phyloP scores from a whole-genome alignment of 2,797 vertebrate genomes.

The Urosaurus nigricauda region DNA sequence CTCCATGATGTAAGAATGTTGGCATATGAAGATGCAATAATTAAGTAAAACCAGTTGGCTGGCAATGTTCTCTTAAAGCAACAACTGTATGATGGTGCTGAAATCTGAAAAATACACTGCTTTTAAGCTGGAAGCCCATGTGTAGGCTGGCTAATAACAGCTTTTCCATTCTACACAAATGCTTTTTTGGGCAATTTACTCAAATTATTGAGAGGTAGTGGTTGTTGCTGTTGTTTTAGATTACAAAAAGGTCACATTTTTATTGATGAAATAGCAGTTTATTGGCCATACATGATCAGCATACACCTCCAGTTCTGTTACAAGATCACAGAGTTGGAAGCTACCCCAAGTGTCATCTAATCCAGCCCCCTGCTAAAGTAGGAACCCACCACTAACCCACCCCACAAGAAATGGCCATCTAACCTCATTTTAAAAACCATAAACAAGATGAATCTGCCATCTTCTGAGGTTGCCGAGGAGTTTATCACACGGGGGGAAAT shows the following conservation, averaged over 20 bases:
- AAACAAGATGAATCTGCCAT: too few species aligned
- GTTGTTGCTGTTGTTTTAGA: neutral
- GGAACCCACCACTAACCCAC: too few species aligned
- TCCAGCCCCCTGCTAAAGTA: too few species aligned
- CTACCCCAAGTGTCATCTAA: too few species aligned
- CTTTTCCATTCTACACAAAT: neutral
- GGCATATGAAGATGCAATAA: neutral
- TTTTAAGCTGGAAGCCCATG: neutral
- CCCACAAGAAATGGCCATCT: too few species aligned
- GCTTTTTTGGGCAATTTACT: neutral
- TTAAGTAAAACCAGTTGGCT: neutral
- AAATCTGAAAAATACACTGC: neutral
- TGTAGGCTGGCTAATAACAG: too few species aligned
- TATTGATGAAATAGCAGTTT: neutral
- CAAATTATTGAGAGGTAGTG: too few species aligned
- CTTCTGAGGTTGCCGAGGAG: too few species aligned
- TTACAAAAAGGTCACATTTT: neutral
- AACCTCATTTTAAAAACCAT: too few species aligned
- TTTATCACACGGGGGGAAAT: too few species aligned
- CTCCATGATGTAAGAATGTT: neutral
- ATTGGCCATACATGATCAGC: neutral
- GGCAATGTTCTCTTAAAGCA: neutral
- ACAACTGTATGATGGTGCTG: too few species aligned
- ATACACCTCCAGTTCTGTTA: neutral
- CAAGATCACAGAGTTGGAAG: too few species aligned